Base-by-base conservation (phyloP, 2,113 vertebrate genomes). In the Alligator mississippiensis region DNA sequence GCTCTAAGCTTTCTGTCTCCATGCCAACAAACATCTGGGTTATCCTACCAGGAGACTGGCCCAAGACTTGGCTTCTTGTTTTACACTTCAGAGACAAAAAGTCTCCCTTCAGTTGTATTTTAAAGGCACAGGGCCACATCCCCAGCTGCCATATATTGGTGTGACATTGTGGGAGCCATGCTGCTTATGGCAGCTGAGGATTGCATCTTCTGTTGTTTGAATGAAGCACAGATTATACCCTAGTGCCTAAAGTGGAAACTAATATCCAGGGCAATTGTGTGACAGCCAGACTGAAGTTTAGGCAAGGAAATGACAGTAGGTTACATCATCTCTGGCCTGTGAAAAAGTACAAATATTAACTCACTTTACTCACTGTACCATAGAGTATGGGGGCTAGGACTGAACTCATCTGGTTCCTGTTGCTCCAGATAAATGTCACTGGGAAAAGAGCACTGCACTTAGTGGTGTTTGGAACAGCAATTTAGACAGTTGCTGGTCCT, bases 221-320 rank as follows among this genome's bases (percentile, higher is more conserved):
- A 74, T 34, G 8, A 38, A 47, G 47, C 38, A 38, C 38, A 19
- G 21, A 74, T 74, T 74, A 24, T 47, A 74, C 22, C 22, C 34
- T 74, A 22, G 34, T 38, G 70, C 64, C 64, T 68, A 30, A 68
- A 68, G 27, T 3, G 9, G n/a, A 16, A 68, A 17, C 34, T 25
- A 74, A 47, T 47, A 47, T 11, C 70, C 70, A 47, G 70, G 34
- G 34, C 6, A 22, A 38, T 38, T 5, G 38, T 38, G 38, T 38
- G 38, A 38, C 38, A 38, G 38, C 38, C 90, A 90, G 91, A 47
- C 3, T 59, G 90, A 94, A 81, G 79, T 66, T 84, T 88, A 88
- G 86, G 81, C 77, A 38, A 80, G 72, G 85, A 80, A 87, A 87
- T 87, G 79, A 19, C 34, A 19, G 86, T 4, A 1, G 55, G 62